These are phyloP conservation scores for Cirrhinus molitorella DNA, from an alignment of 2,797 vertebrate genomes.

Conservation along the genomic window DNA sequence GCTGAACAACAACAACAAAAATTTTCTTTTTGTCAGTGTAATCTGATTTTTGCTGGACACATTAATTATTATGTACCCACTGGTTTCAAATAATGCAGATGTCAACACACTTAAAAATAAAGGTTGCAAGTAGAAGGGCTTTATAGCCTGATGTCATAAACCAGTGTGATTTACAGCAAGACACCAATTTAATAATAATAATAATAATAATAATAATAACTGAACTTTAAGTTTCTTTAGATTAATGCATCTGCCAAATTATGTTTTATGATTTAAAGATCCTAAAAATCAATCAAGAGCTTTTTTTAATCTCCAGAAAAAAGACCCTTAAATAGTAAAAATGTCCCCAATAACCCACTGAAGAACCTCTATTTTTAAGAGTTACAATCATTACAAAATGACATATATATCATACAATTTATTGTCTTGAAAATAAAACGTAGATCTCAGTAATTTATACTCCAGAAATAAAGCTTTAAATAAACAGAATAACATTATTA, in stretches of 20 bases:
- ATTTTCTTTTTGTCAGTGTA: neutral
- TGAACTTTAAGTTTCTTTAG: too few relatives aligned
- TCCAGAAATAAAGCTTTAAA: neutral
- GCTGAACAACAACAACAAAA: neutral
- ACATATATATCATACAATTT: neutral
- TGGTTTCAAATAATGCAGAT: neutral
- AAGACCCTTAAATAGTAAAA: neutral
- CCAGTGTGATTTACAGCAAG: neutral
- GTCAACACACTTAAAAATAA: constrained; percentile 19
- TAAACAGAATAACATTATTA: neutral
- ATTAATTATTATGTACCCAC: neutral
- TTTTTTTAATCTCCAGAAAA: neutral
- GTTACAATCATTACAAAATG: neutral
- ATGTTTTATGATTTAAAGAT: neutral
- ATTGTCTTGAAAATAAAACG: neutral
- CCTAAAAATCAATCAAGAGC: neutral
- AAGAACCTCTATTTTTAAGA: neutral
- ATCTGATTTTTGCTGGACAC: neutral
- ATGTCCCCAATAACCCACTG: neutral
- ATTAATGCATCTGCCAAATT: too few relatives aligned
- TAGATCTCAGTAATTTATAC: neutral
- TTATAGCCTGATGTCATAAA: neutral
- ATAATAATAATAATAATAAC: too few relatives aligned
- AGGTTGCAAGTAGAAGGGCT: constrained; percentile 1
- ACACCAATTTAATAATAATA: neutral